phyloP scores from a whole-genome alignment of 2,888 invertebrate species.

The Abrostola tripartita region DNA sequence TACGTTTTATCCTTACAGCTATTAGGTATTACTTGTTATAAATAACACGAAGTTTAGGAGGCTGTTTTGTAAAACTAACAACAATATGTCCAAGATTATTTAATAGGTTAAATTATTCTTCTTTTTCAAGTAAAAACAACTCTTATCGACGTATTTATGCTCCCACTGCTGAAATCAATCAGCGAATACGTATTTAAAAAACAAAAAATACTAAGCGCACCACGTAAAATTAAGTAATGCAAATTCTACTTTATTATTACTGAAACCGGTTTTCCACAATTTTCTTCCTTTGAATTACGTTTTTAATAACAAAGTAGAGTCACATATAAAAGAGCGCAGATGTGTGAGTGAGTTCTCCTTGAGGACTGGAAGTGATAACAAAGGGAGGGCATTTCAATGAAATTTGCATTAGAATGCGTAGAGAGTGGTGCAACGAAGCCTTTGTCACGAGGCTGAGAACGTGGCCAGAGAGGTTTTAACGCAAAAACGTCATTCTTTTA shows the following conservation, averaged over 20 bases:
- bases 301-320: constrained; percentile 38
- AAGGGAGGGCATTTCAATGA: constrained; percentile 82
- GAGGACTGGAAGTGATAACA: constrained; percentile 81
- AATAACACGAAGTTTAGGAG: too few relatives aligned
- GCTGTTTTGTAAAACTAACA: too few relatives aligned
- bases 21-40: too few relatives aligned
- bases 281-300: constrained; percentile 23
- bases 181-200: background rate
- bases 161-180: background rate
- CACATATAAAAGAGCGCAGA: constrained; percentile 61
- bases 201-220: background rate
- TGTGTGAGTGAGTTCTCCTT: constrained; percentile 72
- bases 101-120: background rate
- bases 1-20: background rate
- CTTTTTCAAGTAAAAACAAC: background rate
- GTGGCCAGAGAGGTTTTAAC: constrained; percentile 52
- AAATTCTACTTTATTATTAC: constrained; percentile 16
- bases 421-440: constrained; percentile 75
- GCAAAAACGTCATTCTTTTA: constrained; percentile 19
- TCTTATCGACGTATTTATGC: background rate
- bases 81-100: background rate
- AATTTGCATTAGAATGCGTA: constrained; percentile 86
- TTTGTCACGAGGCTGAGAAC: constrained; percentile 73
- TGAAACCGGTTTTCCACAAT: constrained; percentile 5
- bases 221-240: constrained; percentile 1